Conservation (phyloP, 1,140 invertebrate species). For the Agrypnia vestita region DNA sequence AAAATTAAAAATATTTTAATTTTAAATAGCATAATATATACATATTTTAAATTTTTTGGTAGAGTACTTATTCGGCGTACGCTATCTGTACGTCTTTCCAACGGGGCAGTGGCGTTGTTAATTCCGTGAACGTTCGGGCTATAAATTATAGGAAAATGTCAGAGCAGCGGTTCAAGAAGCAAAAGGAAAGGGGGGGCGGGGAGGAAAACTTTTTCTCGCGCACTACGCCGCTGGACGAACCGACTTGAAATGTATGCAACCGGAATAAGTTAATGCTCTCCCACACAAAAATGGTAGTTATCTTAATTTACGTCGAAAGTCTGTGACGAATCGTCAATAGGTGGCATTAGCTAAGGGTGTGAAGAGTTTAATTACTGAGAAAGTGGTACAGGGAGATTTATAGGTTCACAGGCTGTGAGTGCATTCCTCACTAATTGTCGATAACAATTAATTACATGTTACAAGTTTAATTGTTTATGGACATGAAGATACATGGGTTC, state of each 20-base stretch:
- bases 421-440: background rate
- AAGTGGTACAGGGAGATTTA: conserved; percentile 1
- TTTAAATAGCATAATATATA: too few relatives aligned
- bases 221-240: background rate
- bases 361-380: conserved; percentile 30
- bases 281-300: conserved; percentile 42
- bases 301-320: conserved; percentile 20
- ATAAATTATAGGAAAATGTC: conserved; percentile 61
- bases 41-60: background rate
- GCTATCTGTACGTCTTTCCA: background rate
- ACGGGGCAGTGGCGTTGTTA: conserved; percentile 47
- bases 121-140: conserved; percentile 56
- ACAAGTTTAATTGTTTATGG: background rate
- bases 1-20: too few relatives aligned
- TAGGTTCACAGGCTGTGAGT: background rate
- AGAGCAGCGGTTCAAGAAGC: conserved; percentile 36
- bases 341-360: conserved; percentile 15
- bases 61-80: conserved; percentile 34
- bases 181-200: conserved; percentile 43
- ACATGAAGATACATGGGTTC: background rate
- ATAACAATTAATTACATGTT: background rate
- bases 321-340: conserved; percentile 13
- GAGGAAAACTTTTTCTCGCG: conserved; percentile 58
- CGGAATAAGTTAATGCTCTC: conserved; percentile 36
- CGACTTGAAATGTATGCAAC: background rate